Conservation (phyloP, 1,140 invertebrate genomes). For the Pectinophora gossypiella region DNA sequence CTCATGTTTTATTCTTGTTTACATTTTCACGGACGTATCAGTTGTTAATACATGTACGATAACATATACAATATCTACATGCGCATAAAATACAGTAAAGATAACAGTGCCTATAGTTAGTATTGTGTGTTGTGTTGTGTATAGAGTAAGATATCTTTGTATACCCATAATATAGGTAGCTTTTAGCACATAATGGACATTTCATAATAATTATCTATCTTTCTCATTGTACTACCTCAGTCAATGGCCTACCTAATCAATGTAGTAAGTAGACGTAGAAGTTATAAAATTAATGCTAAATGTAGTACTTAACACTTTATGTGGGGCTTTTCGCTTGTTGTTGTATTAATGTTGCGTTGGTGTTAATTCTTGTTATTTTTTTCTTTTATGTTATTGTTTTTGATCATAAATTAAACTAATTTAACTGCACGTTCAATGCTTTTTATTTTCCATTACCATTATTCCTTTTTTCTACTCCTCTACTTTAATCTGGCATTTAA, state of each 20-base stretch:
- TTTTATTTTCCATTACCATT: neutral
- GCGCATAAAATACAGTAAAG: neutral
- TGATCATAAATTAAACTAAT: neutral
- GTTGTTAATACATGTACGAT: neutral
- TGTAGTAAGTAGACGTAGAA: no score
- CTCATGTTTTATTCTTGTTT: conserved; percentile 33
- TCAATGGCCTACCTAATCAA: no score
- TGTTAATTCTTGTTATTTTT: neutral
- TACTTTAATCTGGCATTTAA: no score
- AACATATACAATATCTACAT: neutral
- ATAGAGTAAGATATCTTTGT: neutral
- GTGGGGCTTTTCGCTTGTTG: neutral
- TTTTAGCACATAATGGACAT: no score
- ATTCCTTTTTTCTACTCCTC: no score
- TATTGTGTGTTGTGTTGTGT: neutral
- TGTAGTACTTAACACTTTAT: neutral
- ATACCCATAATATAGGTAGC: neutral
- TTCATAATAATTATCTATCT: no score
- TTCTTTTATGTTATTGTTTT: neutral
- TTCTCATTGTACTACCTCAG: no score
- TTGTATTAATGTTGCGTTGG: neutral
- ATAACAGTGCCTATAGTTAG: neutral
- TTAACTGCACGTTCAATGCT: neutral
- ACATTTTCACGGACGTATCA: conserved; percentile 3
- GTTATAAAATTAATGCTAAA: no score